Base-by-base conservation (phyloP, 2,113 vertebrate genomes). In the Istiophorus platypterus region DNA sequence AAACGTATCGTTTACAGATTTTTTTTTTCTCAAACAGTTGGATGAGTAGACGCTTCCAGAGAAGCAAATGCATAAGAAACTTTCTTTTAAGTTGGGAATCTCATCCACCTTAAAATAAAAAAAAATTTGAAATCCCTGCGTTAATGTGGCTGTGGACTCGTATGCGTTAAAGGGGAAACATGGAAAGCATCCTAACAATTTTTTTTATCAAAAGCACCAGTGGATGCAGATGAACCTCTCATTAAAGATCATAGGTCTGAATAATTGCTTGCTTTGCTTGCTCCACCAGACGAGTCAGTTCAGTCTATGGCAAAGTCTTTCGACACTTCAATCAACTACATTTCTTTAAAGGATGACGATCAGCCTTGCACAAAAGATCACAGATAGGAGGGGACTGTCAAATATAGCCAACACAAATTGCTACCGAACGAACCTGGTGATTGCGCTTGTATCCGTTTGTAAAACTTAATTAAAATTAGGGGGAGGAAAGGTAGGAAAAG, bases 131-230 rank as follows among this genome's bases (percentile, higher is more conserved):
- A 64, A 42, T n/a, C 22, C 2, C 4, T 76, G 77, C 45, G 81
- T 76, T 71, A 26, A 82, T 5, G 31, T 22, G 56, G 26, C 62
- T n/a, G 47, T 10, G 57, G 4, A 24, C 12, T 10, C 26, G 45
- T 37, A 52, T 58, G 84, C 70, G 82, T 89, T 81, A 80, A 82
- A 13, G 11, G 29, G 29, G 31, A 80, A 85, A 81, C 69, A 62
- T 65, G 70, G 56, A 65, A 80, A 85, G 56, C 72, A 83, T 87
- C 65, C 56, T 8, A 29, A 76, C 76, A 68, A 51, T 64, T 68
- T 34, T 64, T 68, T 34, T 7, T 12, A 34, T 9, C 45, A 51
- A 27, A 66, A 26, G 29, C 10, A 22, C 11, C 20, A 18, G 22
- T 29, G 77, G 29, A 77, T 76, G 72, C 79, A 45, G 66, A 70